Conservation (phyloP, 2,888 invertebrate genomes). For the Cremastinae sp. region DNA sequence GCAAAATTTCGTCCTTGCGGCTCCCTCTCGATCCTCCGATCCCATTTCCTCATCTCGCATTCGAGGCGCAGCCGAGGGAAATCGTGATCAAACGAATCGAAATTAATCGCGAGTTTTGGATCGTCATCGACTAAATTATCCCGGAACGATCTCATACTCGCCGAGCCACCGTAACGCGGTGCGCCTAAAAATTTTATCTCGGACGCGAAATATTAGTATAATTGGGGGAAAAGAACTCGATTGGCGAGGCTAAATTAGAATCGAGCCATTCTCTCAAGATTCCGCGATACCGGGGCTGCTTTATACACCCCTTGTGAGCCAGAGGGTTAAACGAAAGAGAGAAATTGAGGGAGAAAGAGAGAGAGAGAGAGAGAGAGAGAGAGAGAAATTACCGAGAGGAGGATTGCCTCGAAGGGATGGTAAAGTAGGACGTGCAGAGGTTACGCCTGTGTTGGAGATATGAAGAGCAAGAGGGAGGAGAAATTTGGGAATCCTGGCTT, state of each 20-base stretch:
- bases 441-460: conserved; percentile 43
- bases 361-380: conserved; percentile 37
- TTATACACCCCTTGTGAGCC: conserved; percentile 6
- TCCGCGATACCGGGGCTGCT: background rate
- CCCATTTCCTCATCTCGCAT: conserved; percentile 23
- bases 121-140: too few species aligned
- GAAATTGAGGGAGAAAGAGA: background rate
- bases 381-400: conserved; percentile 38
- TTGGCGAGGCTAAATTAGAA: too few species aligned
- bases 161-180: too few species aligned
- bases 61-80: conserved; percentile 20
- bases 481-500: conserved; percentile 54
- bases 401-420: conserved; percentile 54
- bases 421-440: conserved; percentile 47
- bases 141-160: too few species aligned
- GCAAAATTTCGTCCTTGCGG: conserved; percentile 33
- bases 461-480: conserved; percentile 41
- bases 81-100: conserved; percentile 54
- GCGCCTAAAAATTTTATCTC: too few species aligned
- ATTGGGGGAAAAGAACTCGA: too few species aligned
- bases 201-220: too few species aligned
- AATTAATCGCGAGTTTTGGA: too few species aligned
- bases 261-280: too few species aligned
- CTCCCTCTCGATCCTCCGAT: conserved; percentile 12
- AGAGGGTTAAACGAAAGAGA: too few species aligned